phyloP scores from a whole-genome alignment of 2,888 invertebrate species.

The Aethes cnicana region DNA sequence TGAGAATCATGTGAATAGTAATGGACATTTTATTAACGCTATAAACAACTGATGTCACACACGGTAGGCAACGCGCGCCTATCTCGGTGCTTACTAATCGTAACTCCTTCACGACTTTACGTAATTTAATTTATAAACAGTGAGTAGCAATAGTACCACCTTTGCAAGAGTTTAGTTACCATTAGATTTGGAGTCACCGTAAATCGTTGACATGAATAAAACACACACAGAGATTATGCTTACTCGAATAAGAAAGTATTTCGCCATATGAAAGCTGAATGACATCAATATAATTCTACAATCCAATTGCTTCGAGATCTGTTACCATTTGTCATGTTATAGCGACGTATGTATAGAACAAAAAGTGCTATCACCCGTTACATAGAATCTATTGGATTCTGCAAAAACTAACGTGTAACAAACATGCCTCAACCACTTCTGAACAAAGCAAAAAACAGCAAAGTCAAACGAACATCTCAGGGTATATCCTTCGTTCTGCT shows the following conservation, averaged over 20 bases:
- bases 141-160: conserved; percentile 41
- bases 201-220: background rate
- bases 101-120: conserved; percentile 38
- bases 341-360: conserved; percentile 46
- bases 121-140: conserved; percentile 40
- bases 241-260: no score
- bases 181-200: background rate
- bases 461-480: conserved; percentile 54
- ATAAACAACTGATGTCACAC: conserved; percentile 60
- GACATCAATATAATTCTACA: conserved; percentile 25
- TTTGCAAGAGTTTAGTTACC: conserved; percentile 33
- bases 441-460: conserved; percentile 37
- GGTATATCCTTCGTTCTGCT: conserved; percentile 60
- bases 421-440: conserved; percentile 54
- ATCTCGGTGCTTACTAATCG: conserved; percentile 43
- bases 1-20: conserved; percentile 70
- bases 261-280: background rate
- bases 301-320: conserved; percentile 28
- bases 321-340: conserved; percentile 47
- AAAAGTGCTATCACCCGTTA: conserved; percentile 52
- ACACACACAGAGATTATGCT: background rate
- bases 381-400: conserved; percentile 47
- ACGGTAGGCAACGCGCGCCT: conserved; percentile 46
- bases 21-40: conserved; percentile 60
- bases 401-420: conserved; percentile 65